These are phyloP conservation scores for Toxonevra muliebris DNA, from an alignment of 2,888 invertebrate species.

Conservation along the genomic window DNA sequence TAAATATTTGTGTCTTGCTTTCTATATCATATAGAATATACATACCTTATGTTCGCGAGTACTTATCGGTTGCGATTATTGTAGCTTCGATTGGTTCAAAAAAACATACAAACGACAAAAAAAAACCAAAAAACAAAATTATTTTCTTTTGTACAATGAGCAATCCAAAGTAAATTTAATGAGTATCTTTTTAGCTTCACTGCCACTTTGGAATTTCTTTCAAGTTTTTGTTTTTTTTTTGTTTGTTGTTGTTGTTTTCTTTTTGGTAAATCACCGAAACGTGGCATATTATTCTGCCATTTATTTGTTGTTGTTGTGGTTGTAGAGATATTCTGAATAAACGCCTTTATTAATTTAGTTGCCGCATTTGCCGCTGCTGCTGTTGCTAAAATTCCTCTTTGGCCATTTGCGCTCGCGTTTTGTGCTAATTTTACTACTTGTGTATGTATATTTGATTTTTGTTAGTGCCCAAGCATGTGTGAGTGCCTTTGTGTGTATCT, in stretches of 20 bases:
- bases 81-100: not conserved
- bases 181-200: slow-evolving; percentile 19
- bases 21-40: too few species aligned
- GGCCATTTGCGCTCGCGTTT: not conserved
- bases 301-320: slow-evolving; percentile 30
- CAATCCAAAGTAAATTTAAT: slow-evolving; percentile 6
- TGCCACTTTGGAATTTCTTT: slow-evolving; percentile 29
- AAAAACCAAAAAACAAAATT: not conserved
- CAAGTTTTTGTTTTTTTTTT: slow-evolving; percentile 12
- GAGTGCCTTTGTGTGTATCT: not conserved
- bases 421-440: not conserved
- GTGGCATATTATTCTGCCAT: slow-evolving; percentile 23
- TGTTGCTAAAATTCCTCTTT: slow-evolving; percentile 3
- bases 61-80: not conserved
- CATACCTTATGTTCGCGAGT: too few species aligned
- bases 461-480: not conserved
- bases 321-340: slow-evolving; percentile 17
- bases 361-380: slow-evolving; percentile 5
- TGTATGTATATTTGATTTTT: not conserved
- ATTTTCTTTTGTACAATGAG: not conserved
- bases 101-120: not conserved
- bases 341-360: not conserved
- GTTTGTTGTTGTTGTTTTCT: not conserved
- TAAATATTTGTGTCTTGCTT: too few species aligned
- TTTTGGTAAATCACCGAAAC: slow-evolving; percentile 28